Base-by-base conservation (phyloP, 2,797 vertebrate species). In the Clarias laeviceps region DNA sequence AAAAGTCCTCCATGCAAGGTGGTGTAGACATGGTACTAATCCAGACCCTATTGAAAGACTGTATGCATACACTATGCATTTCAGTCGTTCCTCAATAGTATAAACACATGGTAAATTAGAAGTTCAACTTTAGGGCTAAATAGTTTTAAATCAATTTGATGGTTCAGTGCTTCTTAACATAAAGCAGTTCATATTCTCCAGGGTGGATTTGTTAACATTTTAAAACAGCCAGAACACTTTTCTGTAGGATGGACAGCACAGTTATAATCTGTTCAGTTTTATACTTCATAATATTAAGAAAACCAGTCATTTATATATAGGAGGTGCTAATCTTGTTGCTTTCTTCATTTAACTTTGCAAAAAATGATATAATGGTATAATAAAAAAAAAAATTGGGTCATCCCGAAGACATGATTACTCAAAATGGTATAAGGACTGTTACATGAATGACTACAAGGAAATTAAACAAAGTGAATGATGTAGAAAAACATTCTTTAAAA, bases 101-200 rank as follows among this genome's bases (percentile, higher is more conserved):
- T 77, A 27, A 59, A 37, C 24, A 78, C 56, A 59, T 5, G 22
- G 54, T 77, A 77, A 77, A 57, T 37, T 34, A 77, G 56, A 18
- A 59, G 5, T 34, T 61, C 9, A 77, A 59, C 74, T 59, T 59
- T 9, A 34, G 29, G 12, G 14, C 29, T 29, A 77, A 59, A 59
- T 14, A 59, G 34, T 77, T 77, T 29, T 5, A 61, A 50, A 32
- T 57, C 4, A 56, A 34, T 34, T 14, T 57, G 8, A 77, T 34
- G 54, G 29, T 59, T 77, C 74, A 77, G 74, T 77, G 54, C 57
- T 59, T 77, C 74, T 34, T 5, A 59, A 34, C 29, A 59, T 59
- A 24, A 57, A 12, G 74, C 29, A 59, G 56, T 77, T 59, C 2
- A 32, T 77, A 77, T 77, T 77, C 56, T 77, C 56, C 56, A 77